Evolutionary conservation across 1,140 invertebrate genomes (phyloP), one percentile per base, ranked within the genome.

Genomic region (Lepidurus packardi): DNA sequence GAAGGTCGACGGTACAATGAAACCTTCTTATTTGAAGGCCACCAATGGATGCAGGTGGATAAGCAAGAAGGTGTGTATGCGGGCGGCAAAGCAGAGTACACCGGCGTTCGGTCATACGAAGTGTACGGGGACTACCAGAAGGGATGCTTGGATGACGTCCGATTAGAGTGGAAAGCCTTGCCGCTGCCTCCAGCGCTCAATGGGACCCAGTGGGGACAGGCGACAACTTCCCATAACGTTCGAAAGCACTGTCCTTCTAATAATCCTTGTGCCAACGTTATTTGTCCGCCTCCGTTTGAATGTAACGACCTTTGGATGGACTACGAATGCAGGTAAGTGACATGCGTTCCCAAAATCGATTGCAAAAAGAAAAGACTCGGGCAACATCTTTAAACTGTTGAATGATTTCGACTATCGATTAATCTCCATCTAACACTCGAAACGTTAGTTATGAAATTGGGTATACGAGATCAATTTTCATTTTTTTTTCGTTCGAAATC

Each of bases 281-380:
- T 93, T 80, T 98, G 96, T 84, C 92, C 92, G 0, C 91, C 93
- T 82, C 94, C 94, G n/a, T 96, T 97, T 84, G 93, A 95, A 81
- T 99, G 97, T 86, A 92, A 96, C 43, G 96, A 98, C 86, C 89
- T 98, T 0, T 99, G 96, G 96, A 95, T 94, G 85, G 92, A 94
- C 86, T 95, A 95, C 82, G 96, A 98, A 83, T 99, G 96, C 94
- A 96, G 94, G 96, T 98, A 87, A 92, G 93, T 91, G 24, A 73
- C 79, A 21, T 41, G 6, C 6, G 1, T 65, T 16, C 21, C 53
- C 8, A 16, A 65, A 47, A 41, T 10, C n/a, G 43, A 75, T 78
- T 73, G 73, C 34, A 78, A 34, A 34, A 34, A 34, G 34, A 34
- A 34, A 34, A 34, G 34, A 34, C 34, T 34, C 34, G 34, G 34